Conservation (phyloP, 2,797 vertebrate species). For the Sebastes itinus region DNA sequence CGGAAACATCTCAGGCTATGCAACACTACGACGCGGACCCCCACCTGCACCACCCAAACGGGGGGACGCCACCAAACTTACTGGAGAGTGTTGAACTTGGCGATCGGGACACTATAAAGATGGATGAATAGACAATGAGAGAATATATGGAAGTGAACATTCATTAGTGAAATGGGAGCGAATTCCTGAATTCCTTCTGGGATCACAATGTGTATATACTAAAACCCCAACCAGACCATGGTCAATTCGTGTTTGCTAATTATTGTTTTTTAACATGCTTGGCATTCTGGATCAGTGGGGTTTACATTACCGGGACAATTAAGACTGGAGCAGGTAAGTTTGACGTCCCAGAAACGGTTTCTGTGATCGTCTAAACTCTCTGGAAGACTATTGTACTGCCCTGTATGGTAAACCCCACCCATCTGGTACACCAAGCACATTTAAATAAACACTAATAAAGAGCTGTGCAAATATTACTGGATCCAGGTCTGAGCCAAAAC, state of each 20-base stretch:
- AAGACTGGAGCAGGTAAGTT: constrained; percentile 45
- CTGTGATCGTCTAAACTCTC: constrained; percentile 39
- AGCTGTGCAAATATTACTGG: constrained; percentile 49
- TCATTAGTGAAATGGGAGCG: background rate
- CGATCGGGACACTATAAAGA: constrained; percentile 7
- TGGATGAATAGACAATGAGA: constrained; percentile 26
- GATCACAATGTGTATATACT: constrained; percentile 50
- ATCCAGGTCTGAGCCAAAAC: constrained; percentile 65
- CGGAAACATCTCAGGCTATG: constrained; percentile 94
- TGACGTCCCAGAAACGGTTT: background rate
- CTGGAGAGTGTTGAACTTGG: constrained; percentile 80
- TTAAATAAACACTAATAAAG: constrained; percentile 18
- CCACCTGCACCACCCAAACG: constrained; percentile 94
- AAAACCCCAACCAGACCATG: constrained; percentile 51
- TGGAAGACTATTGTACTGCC: constrained; percentile 7
- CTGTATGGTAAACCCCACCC: constrained; percentile 29
- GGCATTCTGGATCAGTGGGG: constrained; percentile 24
- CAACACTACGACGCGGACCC: constrained; percentile 92
- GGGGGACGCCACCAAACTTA: constrained; percentile 95
- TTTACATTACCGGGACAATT: constrained; percentile 26
- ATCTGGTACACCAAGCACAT: constrained; percentile 27
- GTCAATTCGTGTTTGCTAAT: constrained; percentile 46
- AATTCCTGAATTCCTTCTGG: constrained; percentile 1
- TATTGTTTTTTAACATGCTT: constrained; percentile 38
- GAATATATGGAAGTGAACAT: constrained; percentile 31